A percentile compares a stretch with the other conserved stretches of the same genome.
Evolutionary conservation across 2,888 invertebrate species (phyloP).

Genomic region (Drosophila prolongata): DNA sequence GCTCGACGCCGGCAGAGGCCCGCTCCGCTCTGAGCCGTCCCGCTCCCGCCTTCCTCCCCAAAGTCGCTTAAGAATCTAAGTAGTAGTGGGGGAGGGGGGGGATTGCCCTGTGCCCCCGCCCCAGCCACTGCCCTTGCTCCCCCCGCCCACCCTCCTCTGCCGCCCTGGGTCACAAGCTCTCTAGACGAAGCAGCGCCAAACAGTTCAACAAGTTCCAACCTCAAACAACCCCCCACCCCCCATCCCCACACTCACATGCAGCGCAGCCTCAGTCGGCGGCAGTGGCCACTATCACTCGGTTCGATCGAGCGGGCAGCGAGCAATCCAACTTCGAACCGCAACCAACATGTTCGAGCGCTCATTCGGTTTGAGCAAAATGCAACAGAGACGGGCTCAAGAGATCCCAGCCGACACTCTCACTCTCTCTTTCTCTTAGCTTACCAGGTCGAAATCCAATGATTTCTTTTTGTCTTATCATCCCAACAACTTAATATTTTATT

Average conservation of each 20-base stretch:
- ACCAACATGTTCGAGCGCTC: slow-evolving; percentile 53
- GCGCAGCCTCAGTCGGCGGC: not conserved
- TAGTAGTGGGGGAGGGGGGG: not conserved
- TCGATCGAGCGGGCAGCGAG: slow-evolving; percentile 4
- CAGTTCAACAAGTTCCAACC: slow-evolving; percentile 51
- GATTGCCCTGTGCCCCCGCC: not conserved
- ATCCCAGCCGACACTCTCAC: slow-evolving; percentile 23
- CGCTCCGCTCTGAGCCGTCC: not conserved
- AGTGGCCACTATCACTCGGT: slow-evolving; percentile 12
- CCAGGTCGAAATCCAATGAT: not conserved
- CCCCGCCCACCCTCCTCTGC: too few relatives aligned
- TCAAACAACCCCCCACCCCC: too few relatives aligned
- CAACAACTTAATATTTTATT: too few relatives aligned
- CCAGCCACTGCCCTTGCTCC: not conserved
- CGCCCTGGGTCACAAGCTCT: not conserved
- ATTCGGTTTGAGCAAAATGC: not conserved
- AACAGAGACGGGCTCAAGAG: slow-evolving; percentile 46
- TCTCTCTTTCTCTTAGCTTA: slow-evolving; percentile 30
- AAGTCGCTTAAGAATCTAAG: not conserved
- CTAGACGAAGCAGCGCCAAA: slow-evolving; percentile 46
- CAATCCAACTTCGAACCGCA: slow-evolving; percentile 1
- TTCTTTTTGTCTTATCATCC: too few relatives aligned
- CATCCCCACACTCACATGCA: slow-evolving; percentile 7
- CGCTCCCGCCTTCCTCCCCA: not conserved
- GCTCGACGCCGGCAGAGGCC: slow-evolving; percentile 16